These are phyloP conservation scores for Gymnobelideus leadbeateri DNA, from an alignment of 2,113 vertebrate genomes.

Conservation along the genomic window DNA sequence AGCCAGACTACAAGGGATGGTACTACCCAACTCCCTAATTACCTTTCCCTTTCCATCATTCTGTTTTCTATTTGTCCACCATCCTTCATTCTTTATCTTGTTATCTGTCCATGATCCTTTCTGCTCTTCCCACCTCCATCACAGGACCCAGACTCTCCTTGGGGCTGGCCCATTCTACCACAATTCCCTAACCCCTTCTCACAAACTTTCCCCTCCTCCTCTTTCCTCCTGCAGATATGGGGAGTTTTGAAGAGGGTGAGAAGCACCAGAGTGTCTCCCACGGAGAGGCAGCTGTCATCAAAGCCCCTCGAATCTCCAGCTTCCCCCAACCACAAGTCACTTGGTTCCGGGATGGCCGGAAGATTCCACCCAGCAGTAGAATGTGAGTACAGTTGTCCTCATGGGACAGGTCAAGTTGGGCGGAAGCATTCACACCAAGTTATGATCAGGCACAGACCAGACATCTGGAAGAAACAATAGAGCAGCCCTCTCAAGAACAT, in stretches of 20 bases:
- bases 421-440: background rate
- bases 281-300: constrained; percentile 93
- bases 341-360: constrained; percentile 96
- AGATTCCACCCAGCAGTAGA: constrained; percentile 97
- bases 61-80: background rate
- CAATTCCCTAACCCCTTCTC: background rate
- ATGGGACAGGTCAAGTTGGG: background rate
- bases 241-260: constrained; percentile 94
- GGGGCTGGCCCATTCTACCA: background rate
- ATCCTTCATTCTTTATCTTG: background rate
- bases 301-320: constrained; percentile 92
- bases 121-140: background rate
- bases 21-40: background rate
- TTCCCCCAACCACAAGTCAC: constrained; percentile 98
- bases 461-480: background rate
- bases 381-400: constrained; percentile 87
- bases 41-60: background rate
- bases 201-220: background rate
- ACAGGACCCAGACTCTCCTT: background rate
- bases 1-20: accelerated
- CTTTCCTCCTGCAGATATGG: constrained; percentile 90
- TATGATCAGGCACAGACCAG: background rate
- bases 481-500: background rate
- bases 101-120: background rate
- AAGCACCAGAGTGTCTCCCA: constrained; percentile 91